These are phyloP conservation scores for Equus przewalskii DNA, from an alignment of 2,113 vertebrate genomes.

Conservation along the genomic window DNA sequence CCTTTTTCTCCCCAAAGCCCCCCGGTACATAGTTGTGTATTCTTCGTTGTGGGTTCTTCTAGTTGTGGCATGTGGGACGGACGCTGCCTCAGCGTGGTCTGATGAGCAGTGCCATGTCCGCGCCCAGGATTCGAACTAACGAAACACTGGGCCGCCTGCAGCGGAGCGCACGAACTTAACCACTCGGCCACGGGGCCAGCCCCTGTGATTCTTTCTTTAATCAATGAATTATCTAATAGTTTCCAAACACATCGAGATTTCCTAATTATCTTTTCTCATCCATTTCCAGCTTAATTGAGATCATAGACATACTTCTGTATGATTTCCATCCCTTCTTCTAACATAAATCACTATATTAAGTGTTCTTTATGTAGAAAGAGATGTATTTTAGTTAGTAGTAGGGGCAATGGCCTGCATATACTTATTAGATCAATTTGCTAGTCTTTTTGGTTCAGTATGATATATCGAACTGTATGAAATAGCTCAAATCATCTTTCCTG, in stretches of 20 bases:
- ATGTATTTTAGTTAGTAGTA: neutral
- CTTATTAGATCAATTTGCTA: neutral
- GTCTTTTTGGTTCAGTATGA: neutral
- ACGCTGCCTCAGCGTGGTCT: no score
- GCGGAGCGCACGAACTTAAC: no score
- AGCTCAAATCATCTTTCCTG: neutral
- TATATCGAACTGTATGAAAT: neutral
- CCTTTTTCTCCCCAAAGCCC: no score
- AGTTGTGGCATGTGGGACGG: no score
- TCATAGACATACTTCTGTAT: neutral
- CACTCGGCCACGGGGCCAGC: no score
- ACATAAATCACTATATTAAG: neutral
- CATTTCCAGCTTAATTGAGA: neutral
- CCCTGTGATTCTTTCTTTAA: neutral
- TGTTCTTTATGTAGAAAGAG: neutral
- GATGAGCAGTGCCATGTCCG: no score
- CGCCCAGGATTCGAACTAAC: no score
- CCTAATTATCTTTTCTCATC: neutral
- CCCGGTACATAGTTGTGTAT: no score
- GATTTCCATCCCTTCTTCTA: neutral
- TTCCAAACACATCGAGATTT: neutral
- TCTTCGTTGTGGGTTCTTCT: no score
- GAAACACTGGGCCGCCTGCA: no score
- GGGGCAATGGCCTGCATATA: rapidly evolving
- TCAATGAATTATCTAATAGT: neutral